phyloP scores from a whole-genome alignment of 2,113 vertebrate species.

The Myxocyprinus asiaticus region DNA sequence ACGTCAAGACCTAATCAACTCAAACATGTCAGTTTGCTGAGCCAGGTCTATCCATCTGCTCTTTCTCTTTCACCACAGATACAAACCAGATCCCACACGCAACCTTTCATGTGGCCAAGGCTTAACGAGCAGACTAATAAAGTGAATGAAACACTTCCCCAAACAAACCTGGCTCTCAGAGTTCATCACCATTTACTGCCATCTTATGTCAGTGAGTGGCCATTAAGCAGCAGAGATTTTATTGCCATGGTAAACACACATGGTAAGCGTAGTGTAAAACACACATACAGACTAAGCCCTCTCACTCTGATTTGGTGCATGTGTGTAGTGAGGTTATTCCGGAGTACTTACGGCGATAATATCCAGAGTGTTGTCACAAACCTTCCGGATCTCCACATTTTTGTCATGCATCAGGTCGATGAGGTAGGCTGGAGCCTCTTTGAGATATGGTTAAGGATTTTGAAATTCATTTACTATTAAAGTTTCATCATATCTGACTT shows the following conservation, averaged over 20 bases:
- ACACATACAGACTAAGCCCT: neutral
- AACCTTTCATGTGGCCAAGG: constrained; percentile 48
- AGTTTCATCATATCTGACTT: neutral
- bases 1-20: neutral
- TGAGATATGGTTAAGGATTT: constrained; percentile 71
- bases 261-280: neutral
- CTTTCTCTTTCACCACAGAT: constrained; percentile 36
- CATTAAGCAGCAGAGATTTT: constrained; percentile 25
- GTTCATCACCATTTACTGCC: constrained; percentile 29
- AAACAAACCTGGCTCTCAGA: constrained; percentile 32
- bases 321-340: neutral
- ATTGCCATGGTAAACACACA: constrained; percentile 14
- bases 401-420: constrained; percentile 98
- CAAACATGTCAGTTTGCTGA: neutral
- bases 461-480: neutral
- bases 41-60: constrained; percentile 18
- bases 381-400: constrained; percentile 93
- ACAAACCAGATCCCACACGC: constrained; percentile 45
- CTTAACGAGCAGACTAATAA: constrained; percentile 49
- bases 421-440: constrained; percentile 95
- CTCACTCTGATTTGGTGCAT: neutral
- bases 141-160: constrained; percentile 48
- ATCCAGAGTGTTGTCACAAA: constrained; percentile 95
- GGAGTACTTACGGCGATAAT: constrained; percentile 89
- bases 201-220: constrained; percentile 25